These are phyloP conservation scores for Dendrolimus pini DNA, from an alignment of 2,888 invertebrate genomes.

Conservation along the genomic window DNA sequence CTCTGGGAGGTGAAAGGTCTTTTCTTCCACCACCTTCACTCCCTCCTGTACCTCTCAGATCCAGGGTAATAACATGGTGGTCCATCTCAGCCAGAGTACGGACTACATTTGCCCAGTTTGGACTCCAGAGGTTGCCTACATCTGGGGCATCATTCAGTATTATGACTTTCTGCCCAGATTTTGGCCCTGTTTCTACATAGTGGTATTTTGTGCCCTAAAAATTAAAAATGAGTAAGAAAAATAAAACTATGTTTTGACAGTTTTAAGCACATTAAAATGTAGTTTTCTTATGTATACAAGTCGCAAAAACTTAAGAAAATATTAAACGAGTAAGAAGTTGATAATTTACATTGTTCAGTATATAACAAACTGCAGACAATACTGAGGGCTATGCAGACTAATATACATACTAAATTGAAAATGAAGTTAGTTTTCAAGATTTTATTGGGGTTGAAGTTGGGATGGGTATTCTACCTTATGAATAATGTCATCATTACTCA, in stretches of 20 bases:
- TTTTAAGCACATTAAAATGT: no score
- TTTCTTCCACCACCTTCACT: slow-evolving; percentile 54
- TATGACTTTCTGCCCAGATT: slow-evolving; percentile 43
- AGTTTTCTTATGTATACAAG: no score
- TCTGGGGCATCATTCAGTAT: slow-evolving; percentile 65
- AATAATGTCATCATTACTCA: no score
- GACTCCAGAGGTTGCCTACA: slow-evolving; percentile 46
- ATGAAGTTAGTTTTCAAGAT: no score
- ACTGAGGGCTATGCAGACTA: no score
- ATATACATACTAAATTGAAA: no score
- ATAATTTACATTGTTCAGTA: no score
- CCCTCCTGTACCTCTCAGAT: slow-evolving; percentile 61
- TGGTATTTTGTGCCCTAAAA: slow-evolving; percentile 67
- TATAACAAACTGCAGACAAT: no score
- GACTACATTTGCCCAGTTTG: slow-evolving; percentile 50
- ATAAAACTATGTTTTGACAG: neutral
- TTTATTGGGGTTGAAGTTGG: no score
- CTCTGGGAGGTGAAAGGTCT: slow-evolving; percentile 53
- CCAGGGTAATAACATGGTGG: slow-evolving; percentile 55
- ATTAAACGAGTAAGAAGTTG: neutral
- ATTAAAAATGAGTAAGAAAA: slow-evolving; percentile 4
- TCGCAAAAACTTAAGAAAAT: no score
- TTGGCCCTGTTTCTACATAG: slow-evolving; percentile 63
- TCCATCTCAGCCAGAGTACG: slow-evolving; percentile 42
- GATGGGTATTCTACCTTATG: no score